phyloP scores from a whole-genome alignment of 2,113 vertebrate species.

The Chlamydotis undulata region DNA sequence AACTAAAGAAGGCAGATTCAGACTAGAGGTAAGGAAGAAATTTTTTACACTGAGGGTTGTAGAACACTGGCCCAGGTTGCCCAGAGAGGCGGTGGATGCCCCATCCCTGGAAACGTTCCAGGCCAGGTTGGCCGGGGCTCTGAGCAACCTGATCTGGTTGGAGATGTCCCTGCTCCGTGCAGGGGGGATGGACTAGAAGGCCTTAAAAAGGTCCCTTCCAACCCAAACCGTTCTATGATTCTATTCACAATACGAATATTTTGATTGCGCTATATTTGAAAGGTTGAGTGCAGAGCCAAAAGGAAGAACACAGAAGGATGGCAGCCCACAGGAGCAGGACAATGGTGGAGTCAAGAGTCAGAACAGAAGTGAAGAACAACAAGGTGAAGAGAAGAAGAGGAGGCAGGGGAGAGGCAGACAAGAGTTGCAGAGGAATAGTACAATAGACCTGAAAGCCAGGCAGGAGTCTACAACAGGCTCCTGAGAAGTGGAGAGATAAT shows the following conservation, averaged over 20 bases:
- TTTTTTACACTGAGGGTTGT: background rate
- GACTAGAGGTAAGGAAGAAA: background rate
- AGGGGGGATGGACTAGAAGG: background rate
- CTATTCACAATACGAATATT: background rate
- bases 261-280: background rate
- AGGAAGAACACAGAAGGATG: background rate
- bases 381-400: background rate
- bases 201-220: background rate
- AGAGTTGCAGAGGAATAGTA: background rate
- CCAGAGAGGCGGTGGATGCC: background rate
- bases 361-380: background rate
- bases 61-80: background rate
- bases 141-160: background rate
- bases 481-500: background rate
- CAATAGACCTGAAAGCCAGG: background rate
- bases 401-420: background rate
- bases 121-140: background rate
- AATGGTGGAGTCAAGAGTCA: background rate
- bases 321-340: background rate
- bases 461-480: background rate
- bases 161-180: background rate
- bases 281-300: background rate
- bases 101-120: background rate
- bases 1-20: background rate
- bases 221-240: background rate